Percentiles rank a stretch among this genome's conserved stretches.
phyloP scores from a whole-genome alignment of 1,140 invertebrate species.

The Hermetia illucens region DNA sequence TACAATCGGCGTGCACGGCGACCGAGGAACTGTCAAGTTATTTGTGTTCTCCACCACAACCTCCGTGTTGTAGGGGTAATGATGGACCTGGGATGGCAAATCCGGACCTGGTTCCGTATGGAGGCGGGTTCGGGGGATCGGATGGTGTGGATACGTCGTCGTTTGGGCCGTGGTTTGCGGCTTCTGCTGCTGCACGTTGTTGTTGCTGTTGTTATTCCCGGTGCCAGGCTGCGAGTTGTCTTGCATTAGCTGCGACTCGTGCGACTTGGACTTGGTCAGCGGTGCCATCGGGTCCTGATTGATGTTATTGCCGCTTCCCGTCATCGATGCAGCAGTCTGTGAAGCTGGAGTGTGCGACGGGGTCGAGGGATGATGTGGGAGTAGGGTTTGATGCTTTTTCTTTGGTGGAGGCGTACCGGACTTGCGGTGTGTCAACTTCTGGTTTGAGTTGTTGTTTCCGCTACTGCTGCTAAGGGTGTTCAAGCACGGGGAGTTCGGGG shows the following conservation, averaged over 20 bases:
- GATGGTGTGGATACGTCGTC: conserved; percentile 6
- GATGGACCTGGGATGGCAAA: conserved; percentile 22
- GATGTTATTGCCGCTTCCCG: not conserved
- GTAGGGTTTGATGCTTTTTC: conserved; percentile 47
- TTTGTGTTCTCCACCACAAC: conserved; percentile 30
- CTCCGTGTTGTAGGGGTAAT: conserved; percentile 37
- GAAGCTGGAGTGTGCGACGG: conserved; percentile 7
- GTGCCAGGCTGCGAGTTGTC: conserved; percentile 12
- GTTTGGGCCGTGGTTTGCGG: too few species aligned
- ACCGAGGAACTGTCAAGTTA: conserved; percentile 52
- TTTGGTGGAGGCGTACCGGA: conserved; percentile 55
- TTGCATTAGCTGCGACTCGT: conserved; percentile 73
- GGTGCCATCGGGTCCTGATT: conserved; percentile 23
- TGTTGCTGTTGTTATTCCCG: not conserved
- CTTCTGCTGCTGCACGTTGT: conserved; percentile 11
- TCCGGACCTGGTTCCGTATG: conserved; percentile 51
- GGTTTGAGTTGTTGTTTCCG: conserved; percentile 18
- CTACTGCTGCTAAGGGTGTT: conserved; percentile 8
- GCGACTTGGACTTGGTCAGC: conserved; percentile 79
- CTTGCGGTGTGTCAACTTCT: conserved; percentile 12
- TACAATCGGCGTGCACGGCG: conserved; percentile 57
- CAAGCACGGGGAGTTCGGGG: conserved; percentile 26
- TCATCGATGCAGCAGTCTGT: not conserved
- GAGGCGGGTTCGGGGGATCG: conserved; percentile 40
- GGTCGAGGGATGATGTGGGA: conserved; percentile 24